Evolutionary conservation across 2,888 invertebrate genomes (phyloP), one percentile per base, ranked within the genome.

Genomic region (Lasioglossum zephyrum): DNA sequence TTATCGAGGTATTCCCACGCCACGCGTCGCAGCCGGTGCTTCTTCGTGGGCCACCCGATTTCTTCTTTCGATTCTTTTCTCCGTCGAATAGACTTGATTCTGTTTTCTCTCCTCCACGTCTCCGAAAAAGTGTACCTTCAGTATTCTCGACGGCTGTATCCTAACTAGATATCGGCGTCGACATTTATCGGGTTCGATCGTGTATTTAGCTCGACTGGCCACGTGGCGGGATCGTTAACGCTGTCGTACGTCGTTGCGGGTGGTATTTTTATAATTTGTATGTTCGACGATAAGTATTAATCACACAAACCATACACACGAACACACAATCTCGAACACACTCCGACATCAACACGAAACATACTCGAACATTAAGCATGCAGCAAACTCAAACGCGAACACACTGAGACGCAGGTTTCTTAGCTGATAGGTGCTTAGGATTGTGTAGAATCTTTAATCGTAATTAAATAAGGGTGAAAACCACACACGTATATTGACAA

Each of bases 351-450:
- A 6, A 66, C 39, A 77, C 9, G 31, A 31, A 36, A 9, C 44
- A 80, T 31, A 74, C 36, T 47, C n/a, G 69, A 36, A 75, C 16
- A 4, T 11, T 13, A 2, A 6, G 13, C 41, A 79, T n/a, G 78
- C 41, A 60, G 26, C 4, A 9, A 9, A 77, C 36, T 66, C 8
- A 2, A 4, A 36, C 8, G 72, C 16, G 57, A 9, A 82, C 44
- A 77, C 82, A 79, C 79, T 78, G 82, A 89, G 78, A 86, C 82
- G 85, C 89, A 87, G 83, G 86, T 90, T 92, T 91, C 87, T 89
- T 92, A 92, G 91, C 89, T 91, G 85, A 85, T 92, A 92, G 92
- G 88, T 90, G 91, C 88, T 91, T 92, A 93, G 92, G 89, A 88
- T 90, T 90, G 88, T 91, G 90, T 89, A 93, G 92, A 84, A 84